phyloP scores from a whole-genome alignment of 2,113 vertebrate species.

The Psilopsiagon aymara region DNA sequence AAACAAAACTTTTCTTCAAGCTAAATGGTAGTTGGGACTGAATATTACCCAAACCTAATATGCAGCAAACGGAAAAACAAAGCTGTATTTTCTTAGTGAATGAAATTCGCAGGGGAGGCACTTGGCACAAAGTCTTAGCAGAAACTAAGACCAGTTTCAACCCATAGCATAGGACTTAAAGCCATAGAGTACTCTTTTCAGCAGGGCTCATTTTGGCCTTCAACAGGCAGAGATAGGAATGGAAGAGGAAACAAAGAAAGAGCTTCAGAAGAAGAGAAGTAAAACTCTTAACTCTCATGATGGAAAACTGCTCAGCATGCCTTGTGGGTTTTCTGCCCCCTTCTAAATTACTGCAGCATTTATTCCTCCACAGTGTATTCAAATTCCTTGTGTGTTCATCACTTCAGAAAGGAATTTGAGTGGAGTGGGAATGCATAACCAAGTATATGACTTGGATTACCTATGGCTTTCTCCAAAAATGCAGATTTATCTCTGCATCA shows the following conservation, averaged over 20 bases:
- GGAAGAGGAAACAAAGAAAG: not conserved
- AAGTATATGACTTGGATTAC: slow-evolving; percentile 14
- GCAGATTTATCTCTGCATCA: not conserved
- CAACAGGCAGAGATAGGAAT: not conserved
- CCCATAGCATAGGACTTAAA: not conserved
- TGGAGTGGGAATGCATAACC: slow-evolving; percentile 11
- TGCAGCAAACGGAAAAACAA: not conserved
- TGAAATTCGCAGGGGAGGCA: not conserved
- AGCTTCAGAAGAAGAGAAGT: not conserved
- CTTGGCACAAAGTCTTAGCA: not conserved
- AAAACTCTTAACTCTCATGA: not conserved
- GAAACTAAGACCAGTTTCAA: not conserved
- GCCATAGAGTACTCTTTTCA: not conserved
- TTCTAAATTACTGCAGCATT: slow-evolving; percentile 30
- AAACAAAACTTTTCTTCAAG: slow-evolving; percentile 17
- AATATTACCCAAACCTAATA: not conserved
- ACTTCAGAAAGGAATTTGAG: slow-evolving; percentile 38
- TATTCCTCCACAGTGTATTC: slow-evolving; percentile 28
- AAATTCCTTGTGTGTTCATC: slow-evolving; percentile 20
- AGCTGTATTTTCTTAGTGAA: not conserved
- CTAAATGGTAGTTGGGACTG: not conserved
- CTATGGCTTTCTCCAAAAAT: slow-evolving; percentile 23
- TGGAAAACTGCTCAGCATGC: slow-evolving; percentile 33
- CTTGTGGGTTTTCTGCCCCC: slow-evolving; percentile 4
- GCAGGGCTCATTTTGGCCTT: not conserved